phyloP scores from a whole-genome alignment of 1,140 invertebrate genomes.

The Drosophila mayri region DNA sequence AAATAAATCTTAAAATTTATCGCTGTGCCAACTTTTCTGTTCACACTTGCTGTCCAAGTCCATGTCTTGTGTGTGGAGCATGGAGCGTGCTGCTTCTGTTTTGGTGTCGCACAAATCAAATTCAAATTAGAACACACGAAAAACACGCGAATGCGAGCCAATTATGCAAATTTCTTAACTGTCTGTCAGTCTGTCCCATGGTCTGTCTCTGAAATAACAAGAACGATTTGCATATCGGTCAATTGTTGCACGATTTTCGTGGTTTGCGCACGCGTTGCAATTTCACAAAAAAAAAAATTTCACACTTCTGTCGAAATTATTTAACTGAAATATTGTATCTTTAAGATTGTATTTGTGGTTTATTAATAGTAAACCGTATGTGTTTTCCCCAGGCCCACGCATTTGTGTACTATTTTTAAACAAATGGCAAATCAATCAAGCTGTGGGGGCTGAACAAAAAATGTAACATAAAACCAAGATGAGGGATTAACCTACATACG shows the following conservation, averaged over 20 bases:
- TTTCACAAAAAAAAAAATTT: slow-evolving; percentile 46
- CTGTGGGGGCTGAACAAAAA: slow-evolving; percentile 20
- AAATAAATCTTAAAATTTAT: slow-evolving; percentile 39
- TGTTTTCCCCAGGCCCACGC: slow-evolving; percentile 39
- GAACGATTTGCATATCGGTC: slow-evolving; percentile 75
- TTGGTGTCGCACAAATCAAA: slow-evolving; percentile 54
- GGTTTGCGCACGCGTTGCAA: slow-evolving; percentile 64
- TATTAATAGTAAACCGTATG: slow-evolving; percentile 41
- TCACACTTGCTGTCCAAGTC: slow-evolving; percentile 53
- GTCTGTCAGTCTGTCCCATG: slow-evolving; percentile 27
- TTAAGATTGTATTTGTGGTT: slow-evolving; percentile 12
- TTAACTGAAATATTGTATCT: slow-evolving; percentile 22
- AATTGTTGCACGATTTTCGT: slow-evolving; percentile 74
- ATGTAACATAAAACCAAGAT: slow-evolving; percentile 70
- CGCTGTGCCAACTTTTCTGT: slow-evolving; percentile 30
- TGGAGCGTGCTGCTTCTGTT: slow-evolving; percentile 65
- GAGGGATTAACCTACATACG: slow-evolving; percentile 74
- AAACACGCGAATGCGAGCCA: slow-evolving; percentile 60
- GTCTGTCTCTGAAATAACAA: slow-evolving; percentile 46
- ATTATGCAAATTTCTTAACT: slow-evolving; percentile 69
- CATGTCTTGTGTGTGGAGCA: slow-evolving; percentile 16
- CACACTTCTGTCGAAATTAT: slow-evolving; percentile 35
- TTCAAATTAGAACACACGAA: slow-evolving; percentile 73
- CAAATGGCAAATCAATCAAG: slow-evolving; percentile 62
- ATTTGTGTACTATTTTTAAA: slow-evolving; percentile 67